Percentiles rank a stretch among this genome's conserved stretches.
Conservation (phyloP, 2,797 vertebrate genomes). For the Tadarida brasiliensis region DNA sequence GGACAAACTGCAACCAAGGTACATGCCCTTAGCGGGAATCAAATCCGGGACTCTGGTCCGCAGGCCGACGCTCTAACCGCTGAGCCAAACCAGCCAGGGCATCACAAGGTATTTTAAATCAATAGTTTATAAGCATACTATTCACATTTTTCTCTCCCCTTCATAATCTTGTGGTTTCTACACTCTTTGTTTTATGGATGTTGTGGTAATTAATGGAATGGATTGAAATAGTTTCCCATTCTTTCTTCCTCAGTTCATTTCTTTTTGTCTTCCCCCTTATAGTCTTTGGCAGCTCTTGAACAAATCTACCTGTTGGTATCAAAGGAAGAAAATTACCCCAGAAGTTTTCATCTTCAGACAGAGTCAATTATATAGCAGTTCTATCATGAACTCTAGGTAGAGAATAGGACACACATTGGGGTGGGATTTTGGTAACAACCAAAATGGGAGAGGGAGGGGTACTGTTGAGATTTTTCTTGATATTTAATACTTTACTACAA, state of each 20-base stretch:
- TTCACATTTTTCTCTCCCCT: slow-evolving; percentile 10
- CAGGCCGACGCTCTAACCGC: too few species aligned
- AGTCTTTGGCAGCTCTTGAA: slow-evolving; percentile 91
- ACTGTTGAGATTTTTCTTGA: slow-evolving; percentile 21
- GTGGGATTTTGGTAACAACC: not conserved
- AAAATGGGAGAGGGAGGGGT: not conserved
- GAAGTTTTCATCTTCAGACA: slow-evolving; percentile 28
- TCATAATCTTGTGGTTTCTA: not conserved
- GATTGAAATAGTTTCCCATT: slow-evolving; percentile 86
- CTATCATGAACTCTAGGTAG: not conserved
- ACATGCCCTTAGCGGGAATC: too few species aligned
- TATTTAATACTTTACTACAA: slow-evolving; percentile 56
- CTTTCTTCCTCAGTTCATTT: slow-evolving; percentile 89
- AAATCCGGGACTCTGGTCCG: too few species aligned
- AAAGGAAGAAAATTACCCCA: slow-evolving; percentile 68
- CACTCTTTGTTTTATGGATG: slow-evolving; percentile 22
- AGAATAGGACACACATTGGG: not conserved
- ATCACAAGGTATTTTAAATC: slow-evolving; percentile 44
- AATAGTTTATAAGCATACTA: not conserved
- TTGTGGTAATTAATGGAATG: not conserved
- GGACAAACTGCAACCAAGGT: too few species aligned
- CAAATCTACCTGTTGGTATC: slow-evolving; percentile 90
- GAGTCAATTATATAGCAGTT: slow-evolving; percentile 16
- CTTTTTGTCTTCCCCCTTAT: slow-evolving; percentile 91
- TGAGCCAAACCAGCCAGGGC: too few species aligned